Evolutionary conservation across 2,888 invertebrate genomes (phyloP).

Genomic region (Nemoura dubitans): DNA sequence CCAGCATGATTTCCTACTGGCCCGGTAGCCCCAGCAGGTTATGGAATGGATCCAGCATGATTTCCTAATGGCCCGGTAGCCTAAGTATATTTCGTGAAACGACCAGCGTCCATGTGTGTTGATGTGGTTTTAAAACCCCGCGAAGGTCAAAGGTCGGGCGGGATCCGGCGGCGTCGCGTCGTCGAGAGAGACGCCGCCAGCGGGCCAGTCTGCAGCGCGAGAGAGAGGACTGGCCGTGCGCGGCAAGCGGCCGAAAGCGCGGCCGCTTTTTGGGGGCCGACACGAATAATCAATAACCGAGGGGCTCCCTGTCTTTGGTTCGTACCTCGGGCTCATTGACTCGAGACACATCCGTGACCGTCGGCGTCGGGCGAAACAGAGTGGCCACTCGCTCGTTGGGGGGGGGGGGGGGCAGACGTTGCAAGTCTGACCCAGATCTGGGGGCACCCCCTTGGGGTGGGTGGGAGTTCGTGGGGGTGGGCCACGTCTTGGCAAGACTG

Average conservation of each 20-base stretch:
- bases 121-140: neutral
- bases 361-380: neutral
- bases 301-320: neutral
- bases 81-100: too few relatives aligned
- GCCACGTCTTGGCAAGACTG: neutral
- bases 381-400: neutral
- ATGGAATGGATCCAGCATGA: too few relatives aligned
- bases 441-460: neutral
- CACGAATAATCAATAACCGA: neutral
- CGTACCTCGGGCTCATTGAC: neutral
- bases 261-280: neutral
- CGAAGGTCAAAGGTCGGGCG: neutral
- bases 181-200: neutral
- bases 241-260: neutral
- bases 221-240: neutral
- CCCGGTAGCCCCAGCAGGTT: too few relatives aligned
- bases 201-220: neutral
- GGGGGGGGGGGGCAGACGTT: neutral
- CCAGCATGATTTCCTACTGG: too few relatives aligned
- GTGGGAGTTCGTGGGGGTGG: neutral
- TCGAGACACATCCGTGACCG: neutral
- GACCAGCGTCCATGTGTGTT: too few relatives aligned
- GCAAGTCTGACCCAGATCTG: neutral
- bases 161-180: neutral
- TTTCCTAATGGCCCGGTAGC: too few relatives aligned